Evolutionary conservation across 2,113 vertebrate species (phyloP).

Genomic region (Desmodus rotundus): DNA sequence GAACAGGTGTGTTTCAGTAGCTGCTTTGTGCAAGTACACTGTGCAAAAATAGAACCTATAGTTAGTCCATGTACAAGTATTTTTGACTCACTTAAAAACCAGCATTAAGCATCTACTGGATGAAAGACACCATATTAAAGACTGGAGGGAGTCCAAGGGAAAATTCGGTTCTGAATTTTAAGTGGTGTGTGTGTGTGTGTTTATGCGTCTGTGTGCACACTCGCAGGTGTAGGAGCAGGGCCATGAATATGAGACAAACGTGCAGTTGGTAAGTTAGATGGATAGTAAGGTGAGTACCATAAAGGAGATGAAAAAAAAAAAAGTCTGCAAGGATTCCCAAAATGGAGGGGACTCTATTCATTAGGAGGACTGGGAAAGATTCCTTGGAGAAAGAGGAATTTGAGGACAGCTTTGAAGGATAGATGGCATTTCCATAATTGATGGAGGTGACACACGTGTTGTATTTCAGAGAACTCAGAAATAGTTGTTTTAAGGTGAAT

Average conservation of each 20-base stretch:
- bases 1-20: neutral
- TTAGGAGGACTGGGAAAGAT: neutral
- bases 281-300: fast-evolving
- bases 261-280: neutral
- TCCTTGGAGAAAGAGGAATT: neutral
- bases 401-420: neutral
- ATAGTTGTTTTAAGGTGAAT: neutral
- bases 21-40: neutral
- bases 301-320: neutral
- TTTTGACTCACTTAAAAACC: neutral
- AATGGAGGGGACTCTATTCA: too few relatives aligned
- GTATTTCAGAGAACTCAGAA: neutral
- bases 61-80: neutral
- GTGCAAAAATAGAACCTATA: neutral
- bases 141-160: neutral
- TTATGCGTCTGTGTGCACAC: neutral
- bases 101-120: neutral
- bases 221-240: neutral
- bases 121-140: neutral
- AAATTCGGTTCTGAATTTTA: neutral
- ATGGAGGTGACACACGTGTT: neutral
- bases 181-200: neutral
- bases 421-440: neutral
- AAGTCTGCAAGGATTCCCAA: neutral
- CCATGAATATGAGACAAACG: neutral